Evolutionary conservation across 2,113 vertebrate genomes (phyloP), one percentile per base, ranked within the genome.

Genomic region (Tychaedon coryphoeus): DNA sequence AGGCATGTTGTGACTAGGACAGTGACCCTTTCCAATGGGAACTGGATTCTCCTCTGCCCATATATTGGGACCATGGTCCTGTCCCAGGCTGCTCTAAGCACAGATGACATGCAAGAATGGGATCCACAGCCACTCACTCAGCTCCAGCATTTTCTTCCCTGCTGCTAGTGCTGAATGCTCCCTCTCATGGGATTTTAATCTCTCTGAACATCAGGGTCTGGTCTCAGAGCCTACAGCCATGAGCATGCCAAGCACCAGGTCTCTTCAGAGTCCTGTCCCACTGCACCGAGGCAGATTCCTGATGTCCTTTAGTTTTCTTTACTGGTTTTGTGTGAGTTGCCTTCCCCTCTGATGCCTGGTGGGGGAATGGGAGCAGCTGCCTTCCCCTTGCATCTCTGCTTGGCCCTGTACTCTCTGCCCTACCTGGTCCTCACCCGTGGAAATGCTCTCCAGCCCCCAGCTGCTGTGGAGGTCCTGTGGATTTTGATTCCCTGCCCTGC

Each of bases 131-230:
- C 2, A 4, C 34, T 70, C 1, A 2, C 47, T 60, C 31, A 34
- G 40, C 34, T 57, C 19, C 2, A 2, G 20, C 0, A 0, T 50
- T 65, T 61, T 74, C 61, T 82, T 75, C 33, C 58, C 51, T 6
- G 12, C 56, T 0, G 3, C 22, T 23, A 34, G 17, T 28, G 33
- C 54, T 72, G n/a, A 57, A 11, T 7, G 6, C 24, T 88, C 29
- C 43, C 60, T 81, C 50, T 56, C 28, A 34, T 0, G 3, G 31
- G 47, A 12, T 29, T 84, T 87, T 61, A 17, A 50, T 14, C 38
- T 77, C 28, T 20, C 51, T 56, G 65, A 23, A 56, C 12, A 4
- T 9, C 53, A 38, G 20, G 61, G 47, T 36, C 38, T 18, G 65
- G 18, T 60, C 38, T 71, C 29, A 6, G 12, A 58, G 25, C 15